Conservation (phyloP, 64 coral and sea anemone species). For the Porites lutea region DNA sequence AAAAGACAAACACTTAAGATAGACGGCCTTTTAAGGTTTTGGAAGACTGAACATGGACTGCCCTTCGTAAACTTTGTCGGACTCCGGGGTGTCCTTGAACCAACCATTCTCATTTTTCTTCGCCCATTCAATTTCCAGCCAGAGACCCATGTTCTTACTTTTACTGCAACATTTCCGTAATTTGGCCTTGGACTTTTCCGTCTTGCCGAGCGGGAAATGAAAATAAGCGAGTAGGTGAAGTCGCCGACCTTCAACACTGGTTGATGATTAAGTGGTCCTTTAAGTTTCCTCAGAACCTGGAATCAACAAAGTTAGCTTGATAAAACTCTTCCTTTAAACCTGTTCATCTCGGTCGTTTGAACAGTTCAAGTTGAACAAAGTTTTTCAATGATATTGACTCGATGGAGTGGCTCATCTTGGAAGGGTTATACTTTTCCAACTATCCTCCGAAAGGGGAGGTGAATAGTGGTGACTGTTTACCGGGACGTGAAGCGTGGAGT, state of each 20-base stretch:
- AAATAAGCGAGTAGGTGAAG: constrained; percentile 47
- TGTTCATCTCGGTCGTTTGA: no score
- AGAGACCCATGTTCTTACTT: constrained; percentile 12
- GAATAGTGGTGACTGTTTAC: no score
- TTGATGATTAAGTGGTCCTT: constrained; percentile 11
- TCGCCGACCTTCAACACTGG: constrained; percentile 17
- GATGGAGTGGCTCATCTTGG: no score
- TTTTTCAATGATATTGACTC: no score
- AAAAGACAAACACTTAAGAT: neutral
- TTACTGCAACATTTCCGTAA: constrained; percentile 39
- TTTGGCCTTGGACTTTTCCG: neutral
- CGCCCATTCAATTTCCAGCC: constrained; percentile 41
- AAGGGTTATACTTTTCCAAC: no score
- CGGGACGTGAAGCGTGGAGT: no score
- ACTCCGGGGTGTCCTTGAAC: neutral
- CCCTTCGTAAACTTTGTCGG: neutral
- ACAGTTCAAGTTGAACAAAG: no score
- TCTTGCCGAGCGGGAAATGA: constrained; percentile 15
- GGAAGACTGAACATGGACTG: constrained; percentile 31
- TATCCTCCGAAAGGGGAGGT: no score
- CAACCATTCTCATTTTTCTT: constrained; percentile 37
- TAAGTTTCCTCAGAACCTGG: constrained; percentile 53
- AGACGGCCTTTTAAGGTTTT: neutral
- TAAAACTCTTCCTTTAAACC: no score
- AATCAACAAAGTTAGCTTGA: neutral